Evolutionary conservation across 2,797 vertebrate genomes (phyloP).

Genomic region (Pipistrellus kuhlii): DNA sequence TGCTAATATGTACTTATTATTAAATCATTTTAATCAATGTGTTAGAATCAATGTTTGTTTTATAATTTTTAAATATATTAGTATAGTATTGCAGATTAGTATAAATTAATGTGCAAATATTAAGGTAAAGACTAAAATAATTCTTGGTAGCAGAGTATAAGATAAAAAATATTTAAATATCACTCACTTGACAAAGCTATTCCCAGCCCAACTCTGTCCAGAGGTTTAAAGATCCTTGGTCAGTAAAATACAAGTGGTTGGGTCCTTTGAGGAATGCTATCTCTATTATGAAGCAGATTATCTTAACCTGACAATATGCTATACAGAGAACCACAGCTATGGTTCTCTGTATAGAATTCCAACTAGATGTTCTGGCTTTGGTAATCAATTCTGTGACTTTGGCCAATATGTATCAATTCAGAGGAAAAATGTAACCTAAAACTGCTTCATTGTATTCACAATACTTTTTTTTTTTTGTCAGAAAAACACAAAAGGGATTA

Average conservation of each 20-base stretch:
- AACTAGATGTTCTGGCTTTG: not conserved
- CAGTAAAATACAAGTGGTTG: not conserved
- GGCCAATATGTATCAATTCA: not conserved
- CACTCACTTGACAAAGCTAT: not conserved
- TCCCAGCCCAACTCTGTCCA: rapidly evolving
- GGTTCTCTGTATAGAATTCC: not conserved
- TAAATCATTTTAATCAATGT: not conserved
- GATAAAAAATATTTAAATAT: not conserved
- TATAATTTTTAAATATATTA: not conserved
- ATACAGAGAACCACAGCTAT: not conserved
- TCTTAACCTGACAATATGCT: not conserved
- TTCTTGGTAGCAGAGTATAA: not conserved
- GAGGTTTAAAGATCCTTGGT: not conserved
- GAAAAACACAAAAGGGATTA: not conserved
- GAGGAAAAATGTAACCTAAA: not conserved
- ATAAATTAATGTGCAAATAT: not conserved
- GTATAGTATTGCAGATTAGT: not conserved
- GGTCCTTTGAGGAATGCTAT: not conserved
- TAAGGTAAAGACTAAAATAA: not conserved
- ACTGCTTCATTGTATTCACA: not conserved
- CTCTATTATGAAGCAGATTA: not conserved
- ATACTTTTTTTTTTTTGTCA: not conserved
- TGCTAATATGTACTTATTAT: not conserved
- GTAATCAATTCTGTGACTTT: not conserved
- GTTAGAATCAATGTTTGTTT: not conserved